Evolutionary conservation across 2,888 invertebrate genomes (phyloP).

Genomic region (Stratiomys singularior): DNA sequence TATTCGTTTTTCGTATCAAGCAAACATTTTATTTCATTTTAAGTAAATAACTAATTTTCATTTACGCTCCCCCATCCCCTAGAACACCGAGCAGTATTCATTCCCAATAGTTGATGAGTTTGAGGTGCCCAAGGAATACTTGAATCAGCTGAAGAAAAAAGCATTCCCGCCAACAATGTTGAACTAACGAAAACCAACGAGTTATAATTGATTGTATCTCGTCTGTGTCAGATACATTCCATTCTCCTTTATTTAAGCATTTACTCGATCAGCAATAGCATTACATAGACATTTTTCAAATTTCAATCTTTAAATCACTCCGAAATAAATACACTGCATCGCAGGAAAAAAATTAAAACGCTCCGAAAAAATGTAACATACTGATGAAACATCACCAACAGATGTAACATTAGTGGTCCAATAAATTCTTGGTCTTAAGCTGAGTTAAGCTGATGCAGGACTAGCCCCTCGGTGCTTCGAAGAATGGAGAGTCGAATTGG

Average conservation of each 20-base stretch:
- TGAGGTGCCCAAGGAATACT: too few species aligned
- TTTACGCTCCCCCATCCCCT: too few species aligned
- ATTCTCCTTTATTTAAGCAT: slow-evolving; percentile 11
- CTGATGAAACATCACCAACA: slow-evolving; percentile 18
- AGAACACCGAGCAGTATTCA: too few species aligned
- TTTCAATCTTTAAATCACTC: slow-evolving; percentile 8
- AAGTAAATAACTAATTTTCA: too few species aligned
- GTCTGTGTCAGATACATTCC: slow-evolving; percentile 3
- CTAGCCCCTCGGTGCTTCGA: neutral
- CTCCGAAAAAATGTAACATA: slow-evolving; percentile 31
- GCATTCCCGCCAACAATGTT: neutral
- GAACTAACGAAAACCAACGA: slow-evolving; percentile 21
- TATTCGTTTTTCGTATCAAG: too few species aligned
- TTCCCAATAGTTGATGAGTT: too few species aligned
- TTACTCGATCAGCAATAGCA: slow-evolving; percentile 11
- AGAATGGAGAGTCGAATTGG: neutral
- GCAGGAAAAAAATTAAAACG: neutral
- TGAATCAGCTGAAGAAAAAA: too few species aligned
- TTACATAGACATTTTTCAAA: slow-evolving; percentile 8
- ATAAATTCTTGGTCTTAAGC: neutral
- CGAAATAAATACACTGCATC: slow-evolving; percentile 8
- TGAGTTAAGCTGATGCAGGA: slow-evolving; percentile 14
- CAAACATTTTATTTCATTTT: too few species aligned
- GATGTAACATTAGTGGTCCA: neutral
- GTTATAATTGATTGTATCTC: slow-evolving; percentile 33